Conservation (phyloP, 2,113 vertebrate genomes). For the Potamarius usumacintae region DNA sequence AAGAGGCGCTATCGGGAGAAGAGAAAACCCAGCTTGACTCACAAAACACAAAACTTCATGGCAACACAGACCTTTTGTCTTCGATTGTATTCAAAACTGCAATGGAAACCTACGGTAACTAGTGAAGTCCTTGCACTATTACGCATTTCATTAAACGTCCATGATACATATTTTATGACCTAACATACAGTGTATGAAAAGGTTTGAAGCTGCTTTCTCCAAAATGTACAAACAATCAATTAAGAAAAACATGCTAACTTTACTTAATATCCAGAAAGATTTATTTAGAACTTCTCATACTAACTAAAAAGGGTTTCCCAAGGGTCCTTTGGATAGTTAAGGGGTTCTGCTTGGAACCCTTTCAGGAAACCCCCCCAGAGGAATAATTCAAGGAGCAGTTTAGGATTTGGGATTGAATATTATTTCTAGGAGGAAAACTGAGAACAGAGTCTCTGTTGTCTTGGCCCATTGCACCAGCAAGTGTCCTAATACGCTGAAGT, state of each 20-base stretch:
- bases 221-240: background rate
- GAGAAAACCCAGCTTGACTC: no score
- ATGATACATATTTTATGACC: conserved; percentile 1
- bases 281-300: background rate
- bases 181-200: background rate
- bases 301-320: background rate
- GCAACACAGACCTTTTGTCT: no score
- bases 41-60: no score
- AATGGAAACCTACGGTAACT: no score
- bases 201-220: background rate
- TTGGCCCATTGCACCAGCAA: background rate
- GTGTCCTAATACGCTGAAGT: conserved; percentile 2
- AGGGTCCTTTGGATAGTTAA: background rate
- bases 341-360: background rate
- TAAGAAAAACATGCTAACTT: background rate
- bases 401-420: background rate
- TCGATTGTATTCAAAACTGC: no score
- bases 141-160: background rate
- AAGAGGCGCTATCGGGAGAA: no score
- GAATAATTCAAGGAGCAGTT: background rate
- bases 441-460: background rate
- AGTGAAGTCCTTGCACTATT: background rate
- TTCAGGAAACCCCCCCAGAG: background rate
- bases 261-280: background rate
- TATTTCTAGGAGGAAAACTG: background rate